Percentiles rank a stretch among this genome's conserved stretches.
Evolutionary conservation across 2,888 invertebrate genomes (phyloP).

Genomic region (Lasioglossum oenotherae): DNA sequence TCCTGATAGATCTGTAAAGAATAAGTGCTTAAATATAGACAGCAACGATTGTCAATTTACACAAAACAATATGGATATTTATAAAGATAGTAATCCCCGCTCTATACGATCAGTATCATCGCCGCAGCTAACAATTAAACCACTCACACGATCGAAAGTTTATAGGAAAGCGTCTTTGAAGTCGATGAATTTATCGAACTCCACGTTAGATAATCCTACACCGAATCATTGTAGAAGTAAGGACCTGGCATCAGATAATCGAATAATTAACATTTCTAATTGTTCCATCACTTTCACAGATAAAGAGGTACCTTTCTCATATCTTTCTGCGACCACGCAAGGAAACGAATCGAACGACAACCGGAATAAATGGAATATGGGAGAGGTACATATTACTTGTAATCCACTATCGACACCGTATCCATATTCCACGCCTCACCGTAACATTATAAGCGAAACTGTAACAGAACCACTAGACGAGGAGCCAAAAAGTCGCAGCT

Average conservation of each 20-base stretch:
- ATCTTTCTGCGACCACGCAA: conserved; percentile 17
- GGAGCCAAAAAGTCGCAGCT: conserved; percentile 76
- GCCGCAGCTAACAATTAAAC: conserved; percentile 75
- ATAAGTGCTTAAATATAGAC: conserved; percentile 35
- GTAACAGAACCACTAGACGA: conserved; percentile 70
- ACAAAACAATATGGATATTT: conserved; percentile 45
- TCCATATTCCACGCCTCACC: conserved; percentile 79
- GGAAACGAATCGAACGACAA: conserved; percentile 45
- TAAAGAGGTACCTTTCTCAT: conserved; percentile 37
- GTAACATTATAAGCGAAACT: conserved; percentile 60
- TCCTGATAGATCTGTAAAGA: conserved; percentile 33
- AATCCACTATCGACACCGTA: conserved; percentile 79
- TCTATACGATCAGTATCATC: conserved; percentile 78
- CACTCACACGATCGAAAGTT: conserved; percentile 77
- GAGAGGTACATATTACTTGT: conserved; percentile 78
- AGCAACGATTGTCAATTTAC: conserved; percentile 27
- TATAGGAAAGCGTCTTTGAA: conserved; percentile 81
- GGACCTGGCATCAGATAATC: conserved; percentile 46
- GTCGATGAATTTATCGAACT: conserved; percentile 46
- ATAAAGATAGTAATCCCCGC: conserved; percentile 53
- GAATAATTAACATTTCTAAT: conserved; percentile 68
- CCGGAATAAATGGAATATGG: conserved; percentile 71
- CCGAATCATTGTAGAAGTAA: conserved; percentile 37
- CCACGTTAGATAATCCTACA: conserved; percentile 33
- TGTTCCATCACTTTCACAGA: conserved; percentile 55